Percentiles rank a stretch among this genome's conserved stretches.
Conservation (phyloP, 2,888 invertebrate genomes). For the Apotomis capreana region DNA sequence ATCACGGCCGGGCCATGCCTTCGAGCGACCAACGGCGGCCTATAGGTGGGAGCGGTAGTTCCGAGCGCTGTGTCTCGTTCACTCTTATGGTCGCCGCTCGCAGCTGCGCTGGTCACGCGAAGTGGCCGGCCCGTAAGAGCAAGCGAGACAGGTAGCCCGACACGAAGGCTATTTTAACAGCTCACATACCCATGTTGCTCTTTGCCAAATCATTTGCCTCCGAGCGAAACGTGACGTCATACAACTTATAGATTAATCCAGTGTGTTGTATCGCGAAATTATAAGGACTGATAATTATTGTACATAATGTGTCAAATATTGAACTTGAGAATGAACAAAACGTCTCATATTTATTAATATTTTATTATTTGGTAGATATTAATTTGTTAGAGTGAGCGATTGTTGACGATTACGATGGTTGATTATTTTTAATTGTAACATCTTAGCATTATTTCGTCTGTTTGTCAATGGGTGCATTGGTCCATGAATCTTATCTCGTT, state of each 20-base stretch:
- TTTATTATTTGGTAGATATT: slow-evolving; percentile 58
- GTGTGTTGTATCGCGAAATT: slow-evolving; percentile 59
- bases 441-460: slow-evolving; percentile 53
- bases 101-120: too few species aligned
- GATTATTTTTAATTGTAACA: slow-evolving; percentile 69
- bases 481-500: not conserved
- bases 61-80: too few species aligned
- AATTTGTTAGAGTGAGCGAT: slow-evolving; percentile 64
- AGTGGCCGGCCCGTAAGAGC: too few species aligned
- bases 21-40: too few species aligned
- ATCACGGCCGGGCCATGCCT: too few species aligned
- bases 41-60: too few species aligned
- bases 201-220: slow-evolving; percentile 4
- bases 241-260: slow-evolving; percentile 45
- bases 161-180: too few species aligned
- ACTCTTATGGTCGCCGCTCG: too few species aligned
- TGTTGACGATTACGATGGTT: slow-evolving; percentile 67
- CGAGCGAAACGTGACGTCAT: slow-evolving; percentile 42
- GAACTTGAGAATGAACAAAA: slow-evolving; percentile 75
- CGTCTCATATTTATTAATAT: slow-evolving; percentile 77
- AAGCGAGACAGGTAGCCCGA: too few species aligned
- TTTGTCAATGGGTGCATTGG: slow-evolving; percentile 53
- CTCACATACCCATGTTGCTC: not conserved
- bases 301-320: slow-evolving; percentile 70
- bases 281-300: slow-evolving; percentile 75